Evolutionary conservation across 2,113 vertebrate species (phyloP), one percentile per base, ranked within the genome.

Genomic region (Stegostoma tigrinum): DNA sequence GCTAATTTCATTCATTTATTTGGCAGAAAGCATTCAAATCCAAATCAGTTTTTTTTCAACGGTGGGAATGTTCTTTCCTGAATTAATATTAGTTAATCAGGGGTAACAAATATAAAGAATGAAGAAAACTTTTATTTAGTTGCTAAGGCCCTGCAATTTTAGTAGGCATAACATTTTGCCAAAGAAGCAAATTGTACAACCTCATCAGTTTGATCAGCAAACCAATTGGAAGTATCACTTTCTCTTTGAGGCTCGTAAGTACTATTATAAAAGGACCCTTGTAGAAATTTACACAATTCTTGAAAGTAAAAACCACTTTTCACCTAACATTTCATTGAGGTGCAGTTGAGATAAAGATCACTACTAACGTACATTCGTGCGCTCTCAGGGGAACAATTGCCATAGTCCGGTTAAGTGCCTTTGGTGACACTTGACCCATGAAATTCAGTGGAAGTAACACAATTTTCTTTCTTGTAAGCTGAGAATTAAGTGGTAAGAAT

Each of bases 391-490:
- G 68, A 48, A 34, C 24, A 15, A 66, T 48, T 72, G 66, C 93
- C 93, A 45, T 70, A 67, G 93, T 42, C 23, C 93, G 48, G 66
- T 94, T 95, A 48, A 95, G 94, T 95, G 24, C 45, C 94, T 95
- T 42, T 70, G 27, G 21, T 72, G 94, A 95, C 94, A 52, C 68
- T n/a, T 95, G 94, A 95, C 94, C 94, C 94, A 95, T 48, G 68
- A 95, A 95, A 95, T 52, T 95, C 91, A 94, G 66, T 72, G 94
- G 68, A 72, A 72, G 45, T 95, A 48, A 95, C n/a, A 38, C 68
- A 72, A 72, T 72, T 95, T 95, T 72, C 24, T 52, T 72, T 95
- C 45, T 95, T 95, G 94, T 95, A 95, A 95, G n/a, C 94, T 72
- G 68, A 72, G 94, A 72, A 95, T 95, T 95, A 95, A 95, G 94